Percentiles rank a stretch among this genome's conserved stretches.
These are phyloP conservation scores for Beris morrisii DNA, from an alignment of 2,888 invertebrate genomes.

Conservation along the genomic window DNA sequence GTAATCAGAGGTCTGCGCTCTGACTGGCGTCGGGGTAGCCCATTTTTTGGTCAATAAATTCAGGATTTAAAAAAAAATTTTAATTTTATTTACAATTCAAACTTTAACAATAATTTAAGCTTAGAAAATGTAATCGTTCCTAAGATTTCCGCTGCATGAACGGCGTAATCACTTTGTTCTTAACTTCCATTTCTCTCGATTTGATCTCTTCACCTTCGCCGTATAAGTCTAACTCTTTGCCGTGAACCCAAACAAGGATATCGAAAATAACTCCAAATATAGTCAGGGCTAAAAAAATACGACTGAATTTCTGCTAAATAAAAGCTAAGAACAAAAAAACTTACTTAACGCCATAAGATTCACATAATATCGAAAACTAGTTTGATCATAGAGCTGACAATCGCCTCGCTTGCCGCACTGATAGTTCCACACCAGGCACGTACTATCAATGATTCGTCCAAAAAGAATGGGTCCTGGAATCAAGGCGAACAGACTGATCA, in stretches of 20 bases:
- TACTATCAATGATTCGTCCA: constrained; percentile 67
- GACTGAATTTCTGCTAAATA: constrained; percentile 11
- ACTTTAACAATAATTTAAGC: too few species aligned
- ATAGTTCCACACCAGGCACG: constrained; percentile 69
- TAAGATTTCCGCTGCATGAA: constrained; percentile 14
- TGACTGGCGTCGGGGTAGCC: too few species aligned
- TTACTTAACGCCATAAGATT: constrained; percentile 62
- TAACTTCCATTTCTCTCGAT: constrained; percentile 28
- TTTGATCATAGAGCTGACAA: constrained; percentile 68
- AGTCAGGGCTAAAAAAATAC: constrained; percentile 58
- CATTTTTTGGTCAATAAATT: too few species aligned
- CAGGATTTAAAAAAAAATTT: too few species aligned
- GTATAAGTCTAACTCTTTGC: constrained; percentile 63
- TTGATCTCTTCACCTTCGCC: constrained; percentile 51
- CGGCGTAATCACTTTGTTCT: constrained; percentile 23
- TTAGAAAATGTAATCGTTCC: not conserved
- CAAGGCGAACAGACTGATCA: constrained; percentile 65
- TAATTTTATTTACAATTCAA: too few species aligned
- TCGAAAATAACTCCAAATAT: constrained; percentile 64
- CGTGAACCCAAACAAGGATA: constrained; percentile 62
- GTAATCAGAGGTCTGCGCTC: too few species aligned
- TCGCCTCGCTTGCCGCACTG: constrained; percentile 65
- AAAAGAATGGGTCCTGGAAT: constrained; percentile 70
- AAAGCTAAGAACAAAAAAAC: not conserved
- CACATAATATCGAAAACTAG: constrained; percentile 61